Evolutionary conservation across 2,797 vertebrate species (phyloP).

Genomic region (Myotis daubentonii): DNA sequence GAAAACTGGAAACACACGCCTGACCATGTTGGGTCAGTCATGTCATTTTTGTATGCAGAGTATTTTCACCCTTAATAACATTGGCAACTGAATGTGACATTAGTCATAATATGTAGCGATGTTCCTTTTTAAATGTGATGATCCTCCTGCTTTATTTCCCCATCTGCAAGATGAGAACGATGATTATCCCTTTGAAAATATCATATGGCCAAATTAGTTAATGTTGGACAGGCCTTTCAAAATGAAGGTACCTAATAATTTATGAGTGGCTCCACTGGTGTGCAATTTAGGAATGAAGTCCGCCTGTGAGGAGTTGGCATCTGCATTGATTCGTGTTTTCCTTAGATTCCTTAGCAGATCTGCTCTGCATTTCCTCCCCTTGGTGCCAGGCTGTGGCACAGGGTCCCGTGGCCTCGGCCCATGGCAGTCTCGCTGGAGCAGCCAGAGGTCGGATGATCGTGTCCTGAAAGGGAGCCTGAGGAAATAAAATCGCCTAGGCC

Average conservation of each 20-base stretch:
- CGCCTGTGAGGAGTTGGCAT: conserved; percentile 13
- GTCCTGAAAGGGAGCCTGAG: neutral
- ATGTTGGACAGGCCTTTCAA: conserved; percentile 68
- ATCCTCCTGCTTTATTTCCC: conserved; percentile 71
- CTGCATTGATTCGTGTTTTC: conserved; percentile 19
- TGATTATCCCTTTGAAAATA: conserved; percentile 78
- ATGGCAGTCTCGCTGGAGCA: neutral
- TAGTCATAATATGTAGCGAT: conserved; percentile 73
- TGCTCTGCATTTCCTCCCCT: neutral
- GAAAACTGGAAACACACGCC: neutral
- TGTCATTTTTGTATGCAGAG: conserved; percentile 48
- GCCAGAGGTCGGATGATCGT: neutral
- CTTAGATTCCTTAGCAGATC: neutral
- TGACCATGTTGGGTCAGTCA: neutral
- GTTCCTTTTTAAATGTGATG: conserved; percentile 69
- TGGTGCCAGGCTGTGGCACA: neutral
- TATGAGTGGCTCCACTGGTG: conserved; percentile 60
- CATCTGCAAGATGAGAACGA: conserved; percentile 75
- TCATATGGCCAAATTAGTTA: conserved; percentile 75
- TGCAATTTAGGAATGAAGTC: conserved; percentile 65
- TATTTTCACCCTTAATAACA: conserved; percentile 64
- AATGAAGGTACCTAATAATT: conserved; percentile 71
- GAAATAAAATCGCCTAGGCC: neutral
- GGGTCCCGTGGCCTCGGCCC: neutral
- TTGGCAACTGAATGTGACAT: conserved; percentile 51